Evolutionary conservation across 2,113 vertebrate genomes (phyloP).

Genomic region (Eptatretus burgeri): DNA sequence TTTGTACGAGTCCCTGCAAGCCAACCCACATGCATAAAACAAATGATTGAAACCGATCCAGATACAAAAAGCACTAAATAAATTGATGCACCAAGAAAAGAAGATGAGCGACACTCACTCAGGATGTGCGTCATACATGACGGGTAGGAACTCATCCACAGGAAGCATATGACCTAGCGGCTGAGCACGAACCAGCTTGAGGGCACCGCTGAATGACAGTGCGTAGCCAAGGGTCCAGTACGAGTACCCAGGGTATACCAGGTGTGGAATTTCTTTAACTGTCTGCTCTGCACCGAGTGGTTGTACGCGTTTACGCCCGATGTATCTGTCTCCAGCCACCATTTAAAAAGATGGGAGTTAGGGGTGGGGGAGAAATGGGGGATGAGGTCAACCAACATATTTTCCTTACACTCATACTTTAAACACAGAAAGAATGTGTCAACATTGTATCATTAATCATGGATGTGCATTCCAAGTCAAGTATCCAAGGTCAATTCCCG

Average conservation of each 20-base stretch:
- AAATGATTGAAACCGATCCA: no score
- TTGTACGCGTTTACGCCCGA: constrained; percentile 84
- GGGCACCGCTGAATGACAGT: constrained; percentile 49
- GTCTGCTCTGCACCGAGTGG: constrained; percentile 49
- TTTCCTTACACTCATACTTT: no score
- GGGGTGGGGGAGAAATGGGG: no score
- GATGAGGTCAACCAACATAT: no score
- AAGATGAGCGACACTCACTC: constrained; percentile 26
- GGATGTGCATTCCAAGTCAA: no score
- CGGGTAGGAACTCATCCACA: constrained; percentile 71
- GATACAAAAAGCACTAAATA: not conserved
- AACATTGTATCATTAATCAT: no score
- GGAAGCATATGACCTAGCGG: constrained; percentile 69
- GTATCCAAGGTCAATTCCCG: no score
- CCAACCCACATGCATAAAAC: no score
- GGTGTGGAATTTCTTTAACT: constrained; percentile 40
- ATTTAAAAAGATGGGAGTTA: no score
- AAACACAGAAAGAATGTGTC: no score
- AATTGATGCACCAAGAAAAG: not conserved
- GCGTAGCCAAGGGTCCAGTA: constrained; percentile 81
- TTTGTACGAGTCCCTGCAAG: not conserved
- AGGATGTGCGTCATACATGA: constrained; percentile 85
- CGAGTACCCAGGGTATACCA: constrained; percentile 73
- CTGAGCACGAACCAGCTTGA: constrained; percentile 39
- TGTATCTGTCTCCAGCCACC: constrained; percentile 26